Base-by-base conservation (phyloP, 1,140 invertebrate species). In the Luehdorfia chinensis region DNA sequence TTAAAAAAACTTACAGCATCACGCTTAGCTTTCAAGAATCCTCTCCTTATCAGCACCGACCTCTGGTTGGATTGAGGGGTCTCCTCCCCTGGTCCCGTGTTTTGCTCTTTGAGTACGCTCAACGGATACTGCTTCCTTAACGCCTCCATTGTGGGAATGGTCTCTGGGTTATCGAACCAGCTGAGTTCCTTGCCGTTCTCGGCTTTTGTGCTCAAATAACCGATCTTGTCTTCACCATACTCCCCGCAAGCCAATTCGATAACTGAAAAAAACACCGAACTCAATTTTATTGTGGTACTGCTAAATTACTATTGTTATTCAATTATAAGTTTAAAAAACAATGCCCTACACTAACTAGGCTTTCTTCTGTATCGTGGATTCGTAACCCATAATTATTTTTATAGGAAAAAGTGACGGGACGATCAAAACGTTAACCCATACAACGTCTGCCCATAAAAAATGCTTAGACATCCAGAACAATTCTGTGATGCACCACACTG, bases 201-300 rank as follows among this genome's bases (percentile, higher is more conserved):
- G 0, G 93, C 91, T 45, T 91, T 93, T 1, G 87, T 80, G 2
- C 93, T 92, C 45, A 98, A 87, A 13, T 89, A 77, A 13, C 91
- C 77, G 1, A 96, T 91, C 84, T 92, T 96, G 63, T 92, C 93
- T 11, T 93, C 90, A 0, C 96, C 96, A 61, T 96, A 94, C 76
- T 98, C 96, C 0, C 93, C 95, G 52, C 94, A 94, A 0, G 96
- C 94, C 55, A 97, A 86, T 87, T 97, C 96, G 66, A 97, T 97
- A 7, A 94, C 93, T 94, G 66, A 11, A 75, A 71, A 21, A 32
- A 36, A 27, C 3, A 4, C 3, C 3, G 3, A 16, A 50, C 39
- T 36, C 9, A 15, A 30, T 27, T 23, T 13, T 34, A 15, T 13
- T 34, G 5, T 15, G 7, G 19, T 21, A 21, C 7, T 21, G 7